Conservation (phyloP, 2,888 invertebrate species). For the Aphelenchoides bicaudatus region DNA sequence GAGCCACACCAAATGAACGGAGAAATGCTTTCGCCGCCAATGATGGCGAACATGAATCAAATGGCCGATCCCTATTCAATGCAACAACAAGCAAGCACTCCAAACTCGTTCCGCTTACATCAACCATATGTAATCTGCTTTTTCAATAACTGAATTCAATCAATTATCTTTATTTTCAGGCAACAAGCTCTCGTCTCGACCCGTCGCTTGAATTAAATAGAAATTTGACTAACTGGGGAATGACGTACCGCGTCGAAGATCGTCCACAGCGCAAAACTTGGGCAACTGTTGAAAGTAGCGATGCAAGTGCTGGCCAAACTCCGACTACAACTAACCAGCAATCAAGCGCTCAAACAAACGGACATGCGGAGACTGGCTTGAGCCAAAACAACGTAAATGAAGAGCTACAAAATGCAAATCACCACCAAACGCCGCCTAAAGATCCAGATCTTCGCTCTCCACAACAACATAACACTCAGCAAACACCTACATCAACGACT, state of each 20-base stretch:
- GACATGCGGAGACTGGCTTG: not conserved
- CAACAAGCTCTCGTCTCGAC: slow-evolving; percentile 45
- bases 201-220: slow-evolving; percentile 56
- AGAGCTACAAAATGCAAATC: no score
- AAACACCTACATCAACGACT: not conserved
- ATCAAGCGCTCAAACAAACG: slow-evolving; percentile 1
- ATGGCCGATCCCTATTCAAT: slow-evolving; percentile 3
- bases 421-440: slow-evolving; percentile 20
- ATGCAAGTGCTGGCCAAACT: not conserved
- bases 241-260: slow-evolving; percentile 39
- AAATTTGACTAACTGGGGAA: slow-evolving; percentile 60
- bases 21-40: not conserved
- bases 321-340: slow-evolving; percentile 16
- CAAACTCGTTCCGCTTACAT: slow-evolving; percentile 35
- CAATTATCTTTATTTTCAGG: slow-evolving; percentile 19
- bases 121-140: slow-evolving; percentile 32
- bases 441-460: slow-evolving; percentile 19
- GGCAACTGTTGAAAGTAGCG: slow-evolving; percentile 38
- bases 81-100: slow-evolving; percentile 20
- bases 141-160: not conserved
- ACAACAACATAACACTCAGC: not conserved
- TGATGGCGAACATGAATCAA: no score
- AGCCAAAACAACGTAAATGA: not conserved
- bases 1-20: slow-evolving; percentile 19
- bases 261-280: slow-evolving; percentile 47